Evolutionary conservation across 30 jellyfish, hydroid and myxozoan species (phyloP), one percentile per base, ranked within the genome.

Genomic region (Turritopsis rubra): DNA sequence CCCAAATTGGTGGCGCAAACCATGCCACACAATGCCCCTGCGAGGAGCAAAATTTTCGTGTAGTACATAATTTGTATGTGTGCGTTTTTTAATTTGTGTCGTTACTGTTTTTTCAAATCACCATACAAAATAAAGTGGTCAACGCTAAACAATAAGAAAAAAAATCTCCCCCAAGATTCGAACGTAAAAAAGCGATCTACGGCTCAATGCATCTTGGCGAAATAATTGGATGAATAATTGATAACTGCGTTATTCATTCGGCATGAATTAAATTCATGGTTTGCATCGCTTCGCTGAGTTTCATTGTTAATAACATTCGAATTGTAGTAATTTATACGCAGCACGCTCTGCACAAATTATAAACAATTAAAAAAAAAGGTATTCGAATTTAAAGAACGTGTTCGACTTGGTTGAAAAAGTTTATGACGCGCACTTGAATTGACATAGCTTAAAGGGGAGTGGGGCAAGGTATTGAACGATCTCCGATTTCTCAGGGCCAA

Each of bases 1-100:
- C 91, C 96, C 52, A 87, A 66, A 21, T 75, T 81, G 18, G 96
- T 54, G 18, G 95, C 96, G 8, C 72, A 71, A 27, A 82, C 87
- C 20, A 81, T 31, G n/a, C 72, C 85, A 60, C 73, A 79, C 79
- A 89, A 20, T 18, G 91, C 95, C 65, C 96, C 96, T 8, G 85
- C 20, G 24, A 89, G 95, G 95, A 89, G 95, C 95, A 83, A 66
- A 75, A 85, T 29, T 68, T 86, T 80, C 17, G 66, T 53, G 78
- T 79, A 73, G 60, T 65, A 87, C 96, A 89, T 89, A 21, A 71
- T 72, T 65, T 65, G 87, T 80, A 68, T 80, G 79, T 80, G 87
- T 80, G 87, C 54, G 79, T 18, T 30, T 30, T 22, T 16, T 52
- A 22, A 21, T 52, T 41, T 41, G 60, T 41, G 60, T 41, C 13